phyloP scores from a whole-genome alignment of 2,888 invertebrate genomes.

The Selenia dentaria region DNA sequence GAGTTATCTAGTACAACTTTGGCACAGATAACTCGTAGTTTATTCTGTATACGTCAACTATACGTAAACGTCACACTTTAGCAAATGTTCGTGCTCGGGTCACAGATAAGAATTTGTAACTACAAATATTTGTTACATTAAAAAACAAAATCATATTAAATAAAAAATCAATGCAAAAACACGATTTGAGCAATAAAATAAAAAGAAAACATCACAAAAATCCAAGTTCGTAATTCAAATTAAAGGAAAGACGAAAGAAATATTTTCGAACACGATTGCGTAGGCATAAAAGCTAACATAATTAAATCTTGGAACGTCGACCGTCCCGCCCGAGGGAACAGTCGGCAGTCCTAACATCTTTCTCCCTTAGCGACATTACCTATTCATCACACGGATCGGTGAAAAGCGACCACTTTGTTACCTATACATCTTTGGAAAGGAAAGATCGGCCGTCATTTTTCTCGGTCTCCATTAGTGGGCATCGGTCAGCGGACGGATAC shows the following conservation, averaged over 20 bases:
- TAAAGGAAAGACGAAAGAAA: constrained; percentile 32
- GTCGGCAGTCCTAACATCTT: constrained; percentile 43
- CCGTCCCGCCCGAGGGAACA: constrained; percentile 45
- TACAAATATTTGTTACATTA: no score
- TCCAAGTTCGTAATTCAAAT: constrained; percentile 29
- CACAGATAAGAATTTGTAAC: no score
- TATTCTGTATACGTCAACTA: no score
- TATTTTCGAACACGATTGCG: constrained; percentile 39
- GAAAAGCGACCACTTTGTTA: constrained; percentile 64
- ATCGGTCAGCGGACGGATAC: constrained; percentile 60
- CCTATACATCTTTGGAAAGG: constrained; percentile 46
- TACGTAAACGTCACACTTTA: no score
- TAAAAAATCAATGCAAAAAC: constrained; percentile 8
- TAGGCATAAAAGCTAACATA: constrained; percentile 50
- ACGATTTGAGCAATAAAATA: constrained; percentile 21
- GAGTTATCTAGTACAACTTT: no score
- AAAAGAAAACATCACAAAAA: constrained; percentile 30
- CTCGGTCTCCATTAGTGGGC: constrained; percentile 63
- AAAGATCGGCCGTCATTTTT: constrained; percentile 68
- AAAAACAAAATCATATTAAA: no score
- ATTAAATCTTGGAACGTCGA: constrained; percentile 47
- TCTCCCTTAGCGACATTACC: constrained; percentile 58
- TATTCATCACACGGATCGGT: constrained; percentile 63
- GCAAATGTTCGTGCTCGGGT: no score
- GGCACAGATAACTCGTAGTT: no score